phyloP scores from a whole-genome alignment of 2,797 vertebrate species.

The Anomalospiza imberbis region DNA sequence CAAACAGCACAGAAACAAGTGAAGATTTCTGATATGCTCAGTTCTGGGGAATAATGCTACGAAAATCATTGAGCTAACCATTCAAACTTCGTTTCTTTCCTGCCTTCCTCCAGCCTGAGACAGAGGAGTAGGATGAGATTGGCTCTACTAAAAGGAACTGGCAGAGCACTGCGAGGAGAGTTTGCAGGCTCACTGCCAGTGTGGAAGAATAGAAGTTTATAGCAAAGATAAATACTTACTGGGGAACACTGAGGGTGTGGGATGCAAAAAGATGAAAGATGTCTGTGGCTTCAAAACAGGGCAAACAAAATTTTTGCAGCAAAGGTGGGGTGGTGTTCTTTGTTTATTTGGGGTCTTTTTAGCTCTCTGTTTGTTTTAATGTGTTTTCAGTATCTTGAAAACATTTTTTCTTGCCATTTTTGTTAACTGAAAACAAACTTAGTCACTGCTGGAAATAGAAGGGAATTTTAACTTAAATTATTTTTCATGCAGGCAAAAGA shows the following conservation, averaged over 20 bases:
- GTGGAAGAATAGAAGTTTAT: not conserved
- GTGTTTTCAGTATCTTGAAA: conserved; percentile 52
- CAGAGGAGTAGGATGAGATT: not conserved
- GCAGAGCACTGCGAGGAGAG: not conserved
- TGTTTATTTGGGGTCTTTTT: conserved; percentile 39
- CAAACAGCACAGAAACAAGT: conserved; percentile 3
- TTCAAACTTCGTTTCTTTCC: not conserved
- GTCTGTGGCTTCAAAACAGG: conserved; percentile 22
- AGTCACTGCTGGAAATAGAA: conserved; percentile 69
- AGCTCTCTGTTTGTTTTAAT: conserved; percentile 66
- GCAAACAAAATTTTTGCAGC: conserved; percentile 32
- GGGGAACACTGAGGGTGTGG: not conserved
- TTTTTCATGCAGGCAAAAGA: conserved; percentile 91
- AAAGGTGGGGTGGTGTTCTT: not conserved
- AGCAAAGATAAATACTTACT: conserved; percentile 36
- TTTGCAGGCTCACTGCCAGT: not conserved
- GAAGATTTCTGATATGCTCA: not conserved
- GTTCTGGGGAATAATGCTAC: not conserved
- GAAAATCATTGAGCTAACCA: not conserved
- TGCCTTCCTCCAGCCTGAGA: not conserved
- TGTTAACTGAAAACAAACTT: conserved; percentile 64
- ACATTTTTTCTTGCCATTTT: conserved; percentile 54
- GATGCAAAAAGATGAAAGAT: not conserved
- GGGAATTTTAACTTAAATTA: conserved; percentile 77
- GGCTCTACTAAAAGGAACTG: not conserved